Evolutionary conservation across 2,797 vertebrate genomes (phyloP).

Genomic region (Sebastes minor): DNA sequence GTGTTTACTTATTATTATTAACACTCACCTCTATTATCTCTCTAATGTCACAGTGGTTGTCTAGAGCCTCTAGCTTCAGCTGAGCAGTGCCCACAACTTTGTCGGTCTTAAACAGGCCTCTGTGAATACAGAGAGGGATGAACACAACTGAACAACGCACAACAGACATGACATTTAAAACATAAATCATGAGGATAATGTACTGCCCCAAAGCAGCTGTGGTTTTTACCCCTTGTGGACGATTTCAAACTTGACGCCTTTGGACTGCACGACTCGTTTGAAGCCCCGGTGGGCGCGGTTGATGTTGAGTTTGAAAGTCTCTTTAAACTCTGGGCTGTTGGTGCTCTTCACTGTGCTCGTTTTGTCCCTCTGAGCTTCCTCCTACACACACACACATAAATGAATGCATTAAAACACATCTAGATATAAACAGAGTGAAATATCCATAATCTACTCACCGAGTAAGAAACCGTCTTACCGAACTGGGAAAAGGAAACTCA

Average conservation of each 20-base stretch:
- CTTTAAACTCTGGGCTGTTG: conserved; percentile 89
- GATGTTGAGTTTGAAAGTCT: conserved; percentile 90
- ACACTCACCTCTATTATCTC: conserved; percentile 87
- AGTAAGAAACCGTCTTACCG: conserved; percentile 72
- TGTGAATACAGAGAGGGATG: conserved; percentile 45
- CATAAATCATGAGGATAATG: neutral
- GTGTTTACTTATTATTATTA: neutral
- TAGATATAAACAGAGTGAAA: neutral
- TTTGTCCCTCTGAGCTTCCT: conserved; percentile 92
- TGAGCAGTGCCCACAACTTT: conserved; percentile 88
- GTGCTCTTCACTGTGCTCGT: conserved; percentile 87
- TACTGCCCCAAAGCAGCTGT: neutral
- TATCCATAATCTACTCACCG: neutral
- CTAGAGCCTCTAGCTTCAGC: conserved; percentile 88
- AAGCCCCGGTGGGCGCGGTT: conserved; percentile 87
- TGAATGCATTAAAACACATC: conserved; percentile 15
- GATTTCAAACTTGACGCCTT: conserved; percentile 93
- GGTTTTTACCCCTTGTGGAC: conserved; percentile 88
- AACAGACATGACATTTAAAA: neutral
- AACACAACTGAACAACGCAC: neutral
- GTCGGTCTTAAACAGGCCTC: conserved; percentile 90
- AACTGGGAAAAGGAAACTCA: conserved; percentile 92
- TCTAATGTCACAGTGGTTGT: conserved; percentile 87
- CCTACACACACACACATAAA: conserved; percentile 71
- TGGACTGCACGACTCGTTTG: conserved; percentile 88